phyloP scores from a whole-genome alignment of 1,140 invertebrate genomes.

The Megathymus violae region DNA sequence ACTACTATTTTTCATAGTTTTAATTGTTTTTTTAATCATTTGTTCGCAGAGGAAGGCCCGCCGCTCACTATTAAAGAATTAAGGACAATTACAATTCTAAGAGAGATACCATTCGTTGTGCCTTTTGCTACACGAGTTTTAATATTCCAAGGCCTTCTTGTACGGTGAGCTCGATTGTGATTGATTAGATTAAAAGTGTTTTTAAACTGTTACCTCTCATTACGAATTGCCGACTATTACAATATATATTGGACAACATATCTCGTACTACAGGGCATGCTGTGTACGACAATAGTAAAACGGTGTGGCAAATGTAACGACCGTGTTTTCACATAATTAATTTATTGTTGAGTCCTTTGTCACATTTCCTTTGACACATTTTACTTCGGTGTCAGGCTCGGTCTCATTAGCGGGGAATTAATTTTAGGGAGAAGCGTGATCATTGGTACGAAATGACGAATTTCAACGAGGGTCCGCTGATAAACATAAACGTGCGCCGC shows the following conservation, averaged over 20 bases:
- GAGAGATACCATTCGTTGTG: constrained; percentile 97
- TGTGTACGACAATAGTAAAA: too few relatives aligned
- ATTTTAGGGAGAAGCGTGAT: constrained; percentile 88
- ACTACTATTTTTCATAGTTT: too few relatives aligned
- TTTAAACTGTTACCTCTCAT: not conserved
- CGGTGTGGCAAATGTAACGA: too few relatives aligned
- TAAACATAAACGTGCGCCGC: constrained; percentile 92
- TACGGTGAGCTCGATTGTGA: constrained; percentile 74
- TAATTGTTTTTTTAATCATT: constrained; percentile 21
- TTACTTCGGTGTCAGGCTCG: too few relatives aligned
- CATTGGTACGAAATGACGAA: constrained; percentile 89
- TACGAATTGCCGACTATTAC: too few relatives aligned
- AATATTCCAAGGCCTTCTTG: constrained; percentile 90
- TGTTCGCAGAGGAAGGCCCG: constrained; percentile 86
- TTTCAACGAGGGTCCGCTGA: constrained; percentile 90
- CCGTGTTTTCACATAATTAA: too few relatives aligned
- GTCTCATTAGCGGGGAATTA: too few relatives aligned
- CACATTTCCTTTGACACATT: too few relatives aligned
- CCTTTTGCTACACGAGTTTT: constrained; percentile 95
- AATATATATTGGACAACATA: too few relatives aligned
- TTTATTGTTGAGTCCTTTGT: too few relatives aligned
- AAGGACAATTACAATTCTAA: constrained; percentile 93
- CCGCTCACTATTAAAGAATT: constrained; percentile 95
- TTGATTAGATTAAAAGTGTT: constrained; percentile 8
- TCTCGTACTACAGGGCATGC: too few relatives aligned